Evolutionary conservation across 2,888 invertebrate species (phyloP).

Genomic region (Tetragonisca angustula): DNA sequence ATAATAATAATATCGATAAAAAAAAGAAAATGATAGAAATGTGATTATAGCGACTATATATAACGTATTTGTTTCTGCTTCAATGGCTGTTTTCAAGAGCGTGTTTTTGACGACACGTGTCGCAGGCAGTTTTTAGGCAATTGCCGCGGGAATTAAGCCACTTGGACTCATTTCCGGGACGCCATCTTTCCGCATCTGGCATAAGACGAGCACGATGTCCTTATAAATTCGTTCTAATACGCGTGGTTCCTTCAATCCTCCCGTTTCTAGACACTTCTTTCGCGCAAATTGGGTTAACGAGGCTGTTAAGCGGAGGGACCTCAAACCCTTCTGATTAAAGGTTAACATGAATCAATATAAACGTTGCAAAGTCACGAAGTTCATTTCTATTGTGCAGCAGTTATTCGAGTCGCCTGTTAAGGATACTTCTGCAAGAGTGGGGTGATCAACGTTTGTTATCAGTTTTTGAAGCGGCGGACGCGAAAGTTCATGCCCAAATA

Average conservation of each 20-base stretch:
- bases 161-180: conserved; percentile 35
- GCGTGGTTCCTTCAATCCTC: conserved; percentile 27
- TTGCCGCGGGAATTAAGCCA: conserved; percentile 17
- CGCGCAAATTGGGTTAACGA: conserved; percentile 52
- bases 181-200: neutral
- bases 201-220: neutral
- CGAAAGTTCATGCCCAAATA: neutral
- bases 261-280: conserved; percentile 16
- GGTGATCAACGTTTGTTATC: neutral
- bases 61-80: too few relatives aligned
- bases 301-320: conserved; percentile 30
- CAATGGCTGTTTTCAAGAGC: neutral
- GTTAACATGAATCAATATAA: conserved; percentile 15
- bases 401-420: neutral
- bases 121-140: neutral
- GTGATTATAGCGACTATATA: too few relatives aligned
- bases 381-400: neutral
- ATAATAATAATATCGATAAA: too few relatives aligned
- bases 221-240: conserved; percentile 14
- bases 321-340: conserved; percentile 35
- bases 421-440: neutral
- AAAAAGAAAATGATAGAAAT: too few relatives aligned
- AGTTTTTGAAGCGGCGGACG: neutral
- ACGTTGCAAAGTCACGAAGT: neutral
- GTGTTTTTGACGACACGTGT: neutral